A percentile compares a stretch with the other conserved stretches of the same genome.
Evolutionary conservation across 2,113 vertebrate species (phyloP).

Genomic region (Thamnaconus septentrionalis): DNA sequence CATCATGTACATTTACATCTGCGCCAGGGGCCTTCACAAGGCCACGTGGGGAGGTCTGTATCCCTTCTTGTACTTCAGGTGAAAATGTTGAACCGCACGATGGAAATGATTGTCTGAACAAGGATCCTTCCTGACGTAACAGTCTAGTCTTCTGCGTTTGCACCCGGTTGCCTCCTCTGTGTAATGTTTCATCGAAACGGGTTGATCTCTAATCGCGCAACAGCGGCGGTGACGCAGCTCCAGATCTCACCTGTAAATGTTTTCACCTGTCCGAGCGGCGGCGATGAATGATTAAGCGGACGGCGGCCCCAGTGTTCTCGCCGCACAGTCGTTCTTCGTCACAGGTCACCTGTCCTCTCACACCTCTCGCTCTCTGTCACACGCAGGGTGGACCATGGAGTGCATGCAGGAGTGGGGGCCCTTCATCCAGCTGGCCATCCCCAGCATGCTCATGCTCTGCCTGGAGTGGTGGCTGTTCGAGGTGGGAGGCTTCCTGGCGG

Average conservation of each 20-base stretch:
- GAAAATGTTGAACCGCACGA: not conserved
- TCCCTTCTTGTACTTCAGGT: not conserved
- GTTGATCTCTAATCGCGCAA: no score
- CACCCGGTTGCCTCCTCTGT: no score
- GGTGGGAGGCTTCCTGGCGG: conserved; percentile 84
- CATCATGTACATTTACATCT: conserved; percentile 78
- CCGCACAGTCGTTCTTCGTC: no score
- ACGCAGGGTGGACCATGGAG: conserved; percentile 83
- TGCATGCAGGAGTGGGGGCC: conserved; percentile 87
- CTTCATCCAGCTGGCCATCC: conserved; percentile 82
- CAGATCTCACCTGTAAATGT: no score
- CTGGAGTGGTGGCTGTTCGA: conserved; percentile 93
- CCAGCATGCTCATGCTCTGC: conserved; percentile 91
- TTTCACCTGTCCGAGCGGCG: no score
- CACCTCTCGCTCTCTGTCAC: not conserved
- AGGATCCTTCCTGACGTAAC: no score
- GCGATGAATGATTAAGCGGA: no score
- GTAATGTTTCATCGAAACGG: no score
- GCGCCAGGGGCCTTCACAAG: conserved; percentile 80
- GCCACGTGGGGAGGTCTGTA: conserved; percentile 86
- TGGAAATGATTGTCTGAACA: not conserved
- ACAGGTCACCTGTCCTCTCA: not conserved
- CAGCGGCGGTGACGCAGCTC: no score
- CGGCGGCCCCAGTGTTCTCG: no score
- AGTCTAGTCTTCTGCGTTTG: no score